phyloP scores from a whole-genome alignment of 2,888 invertebrate species.

The Dynastes grantii region DNA sequence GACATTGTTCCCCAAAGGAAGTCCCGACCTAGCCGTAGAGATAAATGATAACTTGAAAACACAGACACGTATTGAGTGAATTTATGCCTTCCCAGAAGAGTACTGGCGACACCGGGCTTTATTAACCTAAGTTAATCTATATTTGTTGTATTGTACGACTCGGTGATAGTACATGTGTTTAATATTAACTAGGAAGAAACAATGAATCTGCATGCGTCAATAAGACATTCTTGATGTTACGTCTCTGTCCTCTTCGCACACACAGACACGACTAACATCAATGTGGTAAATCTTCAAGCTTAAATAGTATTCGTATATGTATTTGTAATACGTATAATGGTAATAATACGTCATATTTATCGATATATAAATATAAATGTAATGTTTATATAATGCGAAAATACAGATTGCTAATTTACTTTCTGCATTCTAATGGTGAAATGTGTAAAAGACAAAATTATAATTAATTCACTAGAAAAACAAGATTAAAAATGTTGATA shows the following conservation, averaged over 20 bases:
- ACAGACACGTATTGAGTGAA: slow-evolving; percentile 55
- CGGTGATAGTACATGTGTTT: slow-evolving; percentile 34
- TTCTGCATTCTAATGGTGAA: no score
- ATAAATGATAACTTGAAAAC: slow-evolving; percentile 57
- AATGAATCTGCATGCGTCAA: slow-evolving; percentile 36
- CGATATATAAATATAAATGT: no score
- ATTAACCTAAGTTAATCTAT: slow-evolving; percentile 22
- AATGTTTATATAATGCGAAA: no score
- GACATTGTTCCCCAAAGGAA: slow-evolving; percentile 58
- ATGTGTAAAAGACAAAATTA: no score
- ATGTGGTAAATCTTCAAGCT: slow-evolving; percentile 1
- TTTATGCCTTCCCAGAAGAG: slow-evolving; percentile 50
- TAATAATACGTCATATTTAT: background rate
- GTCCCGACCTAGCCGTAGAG: slow-evolving; percentile 61
- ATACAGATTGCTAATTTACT: no score
- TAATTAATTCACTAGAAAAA: background rate
- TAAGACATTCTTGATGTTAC: slow-evolving; percentile 20
- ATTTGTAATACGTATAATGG: background rate
- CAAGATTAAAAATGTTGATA: background rate
- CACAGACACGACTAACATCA: slow-evolving; percentile 4
- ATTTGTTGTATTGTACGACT: slow-evolving; percentile 44
- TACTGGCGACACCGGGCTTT: slow-evolving; percentile 34
- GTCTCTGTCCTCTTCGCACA: slow-evolving; percentile 5
- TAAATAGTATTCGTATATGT: background rate
- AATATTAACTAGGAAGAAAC: slow-evolving; percentile 40